Base-by-base conservation (phyloP, 2,113 vertebrate species). In the Hyla sarda region DNA sequence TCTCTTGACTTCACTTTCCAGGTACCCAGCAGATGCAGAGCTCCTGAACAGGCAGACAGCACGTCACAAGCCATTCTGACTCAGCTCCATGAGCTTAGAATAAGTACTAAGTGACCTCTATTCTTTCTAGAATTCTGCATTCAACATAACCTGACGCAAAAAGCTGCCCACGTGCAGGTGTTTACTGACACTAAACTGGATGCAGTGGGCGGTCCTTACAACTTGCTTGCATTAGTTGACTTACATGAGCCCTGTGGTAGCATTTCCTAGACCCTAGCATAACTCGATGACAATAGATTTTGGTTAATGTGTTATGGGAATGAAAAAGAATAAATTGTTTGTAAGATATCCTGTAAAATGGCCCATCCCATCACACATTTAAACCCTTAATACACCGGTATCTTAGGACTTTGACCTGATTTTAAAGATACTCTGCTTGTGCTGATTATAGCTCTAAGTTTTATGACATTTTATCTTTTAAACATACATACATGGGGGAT, bases 11-110 rank as follows among this genome's bases (percentile, higher is more conserved):
- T 52, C n/a, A 7, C 10, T 32, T 69, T 91, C 23, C 85, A 94
- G 91, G 90, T 92, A 37, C 90, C 91, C 62, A 86, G 65, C 71
- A 91, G 88, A 84, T 65, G 88, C 75, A 89, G 25, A 86, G 48
- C 80, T 76, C 83, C 88, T 85, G 54, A 79, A 0, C 79, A 89
- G 72, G 82, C 54, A 34, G 75, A 88, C 83, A 84, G 71, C 54
- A 11, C 56, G 84, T 88, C 91, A 73, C 75, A 82, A 58, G 76
- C 47, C 1, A 8, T 48, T 56, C 74, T 90, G 67, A 73, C 4
- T 2, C 54, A 89, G 65, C 77, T 88, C 67, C 73, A 82, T 82
- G 88, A 88, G 41, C 2, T 87, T 77, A 88, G 62, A 21, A 12
- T 88, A n/a, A 28, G 67, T 34, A 58, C 82, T 48, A 89, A 90